Percentiles rank a stretch among this genome's conserved stretches.
phyloP scores from a whole-genome alignment of 2,797 vertebrate species.

The Tarsius wallacei region DNA sequence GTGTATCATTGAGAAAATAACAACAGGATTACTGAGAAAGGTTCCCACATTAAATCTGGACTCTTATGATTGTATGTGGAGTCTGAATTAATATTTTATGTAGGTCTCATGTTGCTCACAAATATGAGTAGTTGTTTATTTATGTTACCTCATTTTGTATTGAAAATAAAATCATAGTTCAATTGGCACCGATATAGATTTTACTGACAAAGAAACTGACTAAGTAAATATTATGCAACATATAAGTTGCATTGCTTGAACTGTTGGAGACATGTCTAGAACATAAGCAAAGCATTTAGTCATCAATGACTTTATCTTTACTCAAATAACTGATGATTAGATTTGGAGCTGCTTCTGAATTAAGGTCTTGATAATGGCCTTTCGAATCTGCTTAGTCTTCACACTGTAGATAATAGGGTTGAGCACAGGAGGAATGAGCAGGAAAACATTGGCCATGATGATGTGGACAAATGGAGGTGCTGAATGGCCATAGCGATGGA shows the following conservation, averaged over 20 bases:
- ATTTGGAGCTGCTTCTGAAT: conserved; percentile 32
- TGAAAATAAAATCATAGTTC: conserved; percentile 44
- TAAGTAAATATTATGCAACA: background rate
- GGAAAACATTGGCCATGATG: conserved; percentile 82
- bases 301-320: background rate
- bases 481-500: conserved; percentile 76
- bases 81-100: background rate
- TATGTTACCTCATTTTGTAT: background rate
- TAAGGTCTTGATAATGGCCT: conserved; percentile 74
- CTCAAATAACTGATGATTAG: conserved; percentile 1
- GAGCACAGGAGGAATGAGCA: conserved; percentile 86
- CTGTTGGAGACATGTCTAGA: background rate
- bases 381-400: conserved; percentile 85
- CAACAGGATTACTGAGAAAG: background rate
- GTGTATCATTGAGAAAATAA: background rate
- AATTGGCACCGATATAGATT: background rate
- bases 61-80: background rate
- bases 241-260: background rate
- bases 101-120: background rate
- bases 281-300: background rate
- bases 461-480: conserved; percentile 80
- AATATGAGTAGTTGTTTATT: background rate
- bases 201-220: background rate
- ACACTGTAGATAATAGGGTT: conserved; percentile 88
- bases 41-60: background rate